Evolutionary conservation across 2,888 invertebrate genomes (phyloP), one percentile per base, ranked within the genome.

Genomic region (Melinopterus prodromus): DNA sequence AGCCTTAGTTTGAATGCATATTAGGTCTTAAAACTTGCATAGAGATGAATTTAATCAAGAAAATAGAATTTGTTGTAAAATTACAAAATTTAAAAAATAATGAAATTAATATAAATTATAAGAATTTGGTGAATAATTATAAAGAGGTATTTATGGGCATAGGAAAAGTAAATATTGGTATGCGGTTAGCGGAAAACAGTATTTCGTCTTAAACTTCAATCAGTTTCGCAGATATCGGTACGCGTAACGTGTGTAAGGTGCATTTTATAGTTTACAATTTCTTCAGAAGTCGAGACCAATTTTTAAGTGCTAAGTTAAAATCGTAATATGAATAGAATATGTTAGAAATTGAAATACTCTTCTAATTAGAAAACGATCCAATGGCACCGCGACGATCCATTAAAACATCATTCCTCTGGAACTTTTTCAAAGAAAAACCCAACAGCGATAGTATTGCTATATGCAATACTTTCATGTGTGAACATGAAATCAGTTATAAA

Each of bases 401-500:
- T 53, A 53, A 53, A 4, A 53, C 53, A 53, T 53, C 53, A 53
- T 53, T 53, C 53, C 53, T 72, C 36, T 72, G 72, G 72, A 72
- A 26, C 26, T 72, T 72, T 72, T 72, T 72, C 36, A 72, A 72
- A 35, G 26, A 35, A 72, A 26, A 72, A 4, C 72, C 72, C 36
- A 72, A 72, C 26, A 35, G 26, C 26, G 72, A 5, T 72, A 35
- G 15, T 35, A 14, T 72, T 72, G 72, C 72, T 7, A 72, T 72
- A 35, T 72, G 72, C 72, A 72, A 72, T 16, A 72, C n/a, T n/a
- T n/a, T n/a, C n/a, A n/a, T 72, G 12, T 14, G 72, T 35, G 36
- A 16, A 35, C 4, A 72, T 72, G 36, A 72, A 35, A 26, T 72
- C 26, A 72, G 72, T 72, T 72, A 72, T 72, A 72, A 72, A 14